Base-by-base conservation (phyloP, 2,797 vertebrate genomes). In the Trematomus bernacchii region DNA sequence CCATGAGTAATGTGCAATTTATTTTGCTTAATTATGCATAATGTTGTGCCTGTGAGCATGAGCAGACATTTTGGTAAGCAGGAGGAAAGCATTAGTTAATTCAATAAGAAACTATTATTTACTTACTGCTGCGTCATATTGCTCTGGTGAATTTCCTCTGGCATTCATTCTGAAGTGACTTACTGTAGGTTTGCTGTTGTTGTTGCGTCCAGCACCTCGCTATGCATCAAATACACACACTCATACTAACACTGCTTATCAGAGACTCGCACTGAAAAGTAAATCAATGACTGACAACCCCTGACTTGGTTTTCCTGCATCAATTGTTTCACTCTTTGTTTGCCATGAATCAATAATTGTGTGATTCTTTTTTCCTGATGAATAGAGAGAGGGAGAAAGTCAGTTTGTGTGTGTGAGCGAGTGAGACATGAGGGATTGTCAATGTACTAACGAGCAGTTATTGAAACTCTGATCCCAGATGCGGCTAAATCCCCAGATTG, bases 11-110 rank as follows among this genome's bases (percentile, higher is more conserved):
- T 83, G 66, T 65, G 66, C 54, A 69, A 73, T 81, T 86, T 75
- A 47, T 57, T 43, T 61, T 59, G 27, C 67, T 87, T 80, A 82
- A 88, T 88, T 89, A 85, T 89, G 76, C 67, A 83, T 66, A 47
- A 44, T 68, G 66, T 65, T 88, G 66, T 65, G 73, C 62, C 61
- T 18, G 43, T 47, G 64, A 77, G 75, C 47, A 55, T 42, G 44
- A 76, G 66, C 60, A 47, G 70, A 76, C 46, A 71, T 65, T 76
- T 73, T 62, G 19, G 51, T 40, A 64, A 74, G 55, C 70, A 79
- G 57, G 50, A 85, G 53, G 77, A 48, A 77, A 62, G 50, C 75
- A 62, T 80, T 69, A 57, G 40, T 80, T 85, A 80, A 82, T 82
- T 74, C 64, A 77, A 71, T 55, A 68, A 76, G 46, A 79, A 83